Percentiles rank a stretch among this genome's conserved stretches.
Evolutionary conservation across 2,797 vertebrate species (phyloP).

Genomic region (Acanthurus leucopareius): DNA sequence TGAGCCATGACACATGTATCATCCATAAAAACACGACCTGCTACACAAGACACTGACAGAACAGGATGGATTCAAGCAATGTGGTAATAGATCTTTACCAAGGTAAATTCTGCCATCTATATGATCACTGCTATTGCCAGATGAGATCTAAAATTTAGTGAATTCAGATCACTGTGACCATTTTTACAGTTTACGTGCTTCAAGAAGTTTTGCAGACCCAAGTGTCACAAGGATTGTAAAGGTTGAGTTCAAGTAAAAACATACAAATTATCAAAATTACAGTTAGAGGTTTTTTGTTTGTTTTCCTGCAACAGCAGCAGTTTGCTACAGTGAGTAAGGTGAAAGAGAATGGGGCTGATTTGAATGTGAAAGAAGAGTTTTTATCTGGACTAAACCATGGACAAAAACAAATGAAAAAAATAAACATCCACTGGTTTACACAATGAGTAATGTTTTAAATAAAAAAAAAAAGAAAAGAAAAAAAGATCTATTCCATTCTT

Average conservation of each 20-base stretch:
- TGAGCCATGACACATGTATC: constrained; percentile 64
- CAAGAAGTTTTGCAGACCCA: constrained; percentile 42
- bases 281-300: constrained; percentile 56
- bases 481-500: constrained; percentile 61
- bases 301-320: constrained; percentile 63
- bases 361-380: constrained; percentile 52
- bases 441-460: constrained; percentile 49
- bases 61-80: constrained; percentile 56
- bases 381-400: constrained; percentile 23
- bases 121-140: constrained; percentile 25
- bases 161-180: constrained; percentile 30
- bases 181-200: constrained; percentile 35
- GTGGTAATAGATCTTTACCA: constrained; percentile 39
- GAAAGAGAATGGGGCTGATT: constrained; percentile 50
- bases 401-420: constrained; percentile 45
- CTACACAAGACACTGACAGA: constrained; percentile 58
- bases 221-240: constrained; percentile 61
- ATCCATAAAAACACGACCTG: constrained; percentile 63
- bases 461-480: constrained; percentile 22
- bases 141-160: constrained; percentile 26
- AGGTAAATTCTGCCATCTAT: constrained; percentile 32
- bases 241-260: constrained; percentile 74
- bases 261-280: constrained; percentile 65
- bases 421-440: constrained; percentile 66
- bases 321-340: constrained; percentile 65